Conservation (phyloP, 2,797 vertebrate species). For the Alfaro cultratus region DNA sequence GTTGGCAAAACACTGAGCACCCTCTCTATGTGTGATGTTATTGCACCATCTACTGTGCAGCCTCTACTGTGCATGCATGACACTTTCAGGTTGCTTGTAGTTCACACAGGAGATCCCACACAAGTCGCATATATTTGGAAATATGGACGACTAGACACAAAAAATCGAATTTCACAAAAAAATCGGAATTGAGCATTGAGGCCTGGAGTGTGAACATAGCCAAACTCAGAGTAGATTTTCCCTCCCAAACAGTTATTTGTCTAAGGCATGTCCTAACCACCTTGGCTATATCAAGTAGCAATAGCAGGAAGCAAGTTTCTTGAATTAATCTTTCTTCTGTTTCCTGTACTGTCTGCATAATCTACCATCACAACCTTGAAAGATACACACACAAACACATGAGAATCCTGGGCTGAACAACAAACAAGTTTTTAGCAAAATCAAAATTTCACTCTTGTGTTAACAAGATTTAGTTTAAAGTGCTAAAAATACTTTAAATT, state of each 20-base stretch:
- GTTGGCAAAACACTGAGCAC: no score
- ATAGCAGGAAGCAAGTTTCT: conserved; percentile 47
- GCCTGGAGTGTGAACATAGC: no score
- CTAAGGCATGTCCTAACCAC: neutral
- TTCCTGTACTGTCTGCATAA: conserved; percentile 47
- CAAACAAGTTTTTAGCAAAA: neutral
- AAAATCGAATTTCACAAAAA: no score
- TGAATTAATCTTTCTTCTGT: conserved; percentile 28
- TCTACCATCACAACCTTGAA: neutral
- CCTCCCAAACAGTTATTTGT: neutral
- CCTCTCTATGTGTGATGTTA: no score
- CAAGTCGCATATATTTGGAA: no score
- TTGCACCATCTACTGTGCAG: no score
- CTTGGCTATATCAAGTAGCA: neutral
- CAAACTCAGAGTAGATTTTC: neutral
- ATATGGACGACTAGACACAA: no score
- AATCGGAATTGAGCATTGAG: no score
- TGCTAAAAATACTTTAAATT: neutral
- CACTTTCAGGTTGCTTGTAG: no score
- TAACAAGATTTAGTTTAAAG: neutral
- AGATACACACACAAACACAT: neutral
- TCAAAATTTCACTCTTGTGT: neutral
- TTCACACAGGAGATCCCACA: no score
- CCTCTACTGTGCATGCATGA: no score
- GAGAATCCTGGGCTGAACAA: neutral